phyloP scores from a whole-genome alignment of 2,797 vertebrate genomes.

The Phoxinus dragarum region DNA sequence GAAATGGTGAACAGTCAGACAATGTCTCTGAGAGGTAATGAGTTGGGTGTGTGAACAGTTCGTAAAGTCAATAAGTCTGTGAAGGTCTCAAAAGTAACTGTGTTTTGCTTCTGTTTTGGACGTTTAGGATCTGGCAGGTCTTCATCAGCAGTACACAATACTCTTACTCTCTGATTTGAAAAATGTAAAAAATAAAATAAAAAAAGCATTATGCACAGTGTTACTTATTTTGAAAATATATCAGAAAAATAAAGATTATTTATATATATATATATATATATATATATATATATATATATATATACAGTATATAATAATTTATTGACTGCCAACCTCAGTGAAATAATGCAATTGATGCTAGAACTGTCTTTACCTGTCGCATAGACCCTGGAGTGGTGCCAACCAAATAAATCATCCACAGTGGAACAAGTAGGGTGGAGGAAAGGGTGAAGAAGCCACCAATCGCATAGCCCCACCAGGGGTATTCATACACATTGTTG shows the following conservation, averaged over 20 bases:
- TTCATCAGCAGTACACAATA: slow-evolving; percentile 73
- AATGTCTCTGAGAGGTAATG: slow-evolving; percentile 24
- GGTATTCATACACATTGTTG: slow-evolving; percentile 80
- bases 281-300: too few relatives aligned
- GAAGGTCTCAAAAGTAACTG: slow-evolving; percentile 74
- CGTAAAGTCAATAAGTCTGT: slow-evolving; percentile 71
- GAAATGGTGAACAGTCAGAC: slow-evolving; percentile 9
- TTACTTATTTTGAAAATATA: not conserved
- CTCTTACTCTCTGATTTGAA: slow-evolving; percentile 71
- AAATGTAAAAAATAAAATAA: not conserved
- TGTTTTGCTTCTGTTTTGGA: slow-evolving; percentile 54
- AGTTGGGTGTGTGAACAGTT: slow-evolving; percentile 22
- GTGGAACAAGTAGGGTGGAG: slow-evolving; percentile 78
- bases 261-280: not conserved
- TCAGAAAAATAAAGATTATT: not conserved
- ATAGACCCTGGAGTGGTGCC: slow-evolving; percentile 75
- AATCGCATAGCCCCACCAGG: slow-evolving; percentile 83
- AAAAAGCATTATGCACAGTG: not conserved
- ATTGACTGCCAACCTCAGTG: not conserved
- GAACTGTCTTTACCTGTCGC: slow-evolving; percentile 69
- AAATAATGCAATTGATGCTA: not conserved
- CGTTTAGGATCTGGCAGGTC: slow-evolving; percentile 62
- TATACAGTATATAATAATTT: not conserved
- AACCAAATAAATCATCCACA: slow-evolving; percentile 79
- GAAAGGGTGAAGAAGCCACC: slow-evolving; percentile 81